Evolutionary conservation across 2,113 vertebrate species (phyloP).

Genomic region (Urocitellus parryii): DNA sequence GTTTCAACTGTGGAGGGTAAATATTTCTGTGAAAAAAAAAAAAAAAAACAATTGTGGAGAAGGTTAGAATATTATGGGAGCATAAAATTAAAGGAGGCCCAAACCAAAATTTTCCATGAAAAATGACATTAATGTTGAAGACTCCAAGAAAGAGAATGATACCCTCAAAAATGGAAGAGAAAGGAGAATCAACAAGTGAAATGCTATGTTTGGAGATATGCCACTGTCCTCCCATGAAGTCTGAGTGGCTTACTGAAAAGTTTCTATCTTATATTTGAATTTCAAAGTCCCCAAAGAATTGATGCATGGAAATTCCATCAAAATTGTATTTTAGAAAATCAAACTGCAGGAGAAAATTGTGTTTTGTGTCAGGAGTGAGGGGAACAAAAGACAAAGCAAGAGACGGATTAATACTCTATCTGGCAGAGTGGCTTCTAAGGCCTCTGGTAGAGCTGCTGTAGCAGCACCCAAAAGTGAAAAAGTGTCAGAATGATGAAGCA

Average conservation of each 20-base stretch:
- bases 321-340: background rate
- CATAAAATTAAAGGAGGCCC: background rate
- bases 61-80: background rate
- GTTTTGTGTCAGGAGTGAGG: background rate
- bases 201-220: background rate
- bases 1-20: background rate
- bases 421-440: background rate
- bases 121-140: background rate
- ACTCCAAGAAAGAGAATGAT: background rate
- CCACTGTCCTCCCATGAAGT: no score
- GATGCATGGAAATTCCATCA: background rate
- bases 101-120: background rate
- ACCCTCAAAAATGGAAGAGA: background rate
- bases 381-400: background rate
- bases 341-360: background rate
- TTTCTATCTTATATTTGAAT: background rate
- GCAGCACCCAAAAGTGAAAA: background rate
- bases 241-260: rapidly evolving
- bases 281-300: background rate
- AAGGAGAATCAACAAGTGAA: background rate
- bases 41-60: background rate
- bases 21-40: background rate
- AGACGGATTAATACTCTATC: background rate
- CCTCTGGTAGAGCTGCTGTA: background rate
- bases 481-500: background rate